phyloP scores from a whole-genome alignment of 2,888 invertebrate genomes.

The Morpho achilles region DNA sequence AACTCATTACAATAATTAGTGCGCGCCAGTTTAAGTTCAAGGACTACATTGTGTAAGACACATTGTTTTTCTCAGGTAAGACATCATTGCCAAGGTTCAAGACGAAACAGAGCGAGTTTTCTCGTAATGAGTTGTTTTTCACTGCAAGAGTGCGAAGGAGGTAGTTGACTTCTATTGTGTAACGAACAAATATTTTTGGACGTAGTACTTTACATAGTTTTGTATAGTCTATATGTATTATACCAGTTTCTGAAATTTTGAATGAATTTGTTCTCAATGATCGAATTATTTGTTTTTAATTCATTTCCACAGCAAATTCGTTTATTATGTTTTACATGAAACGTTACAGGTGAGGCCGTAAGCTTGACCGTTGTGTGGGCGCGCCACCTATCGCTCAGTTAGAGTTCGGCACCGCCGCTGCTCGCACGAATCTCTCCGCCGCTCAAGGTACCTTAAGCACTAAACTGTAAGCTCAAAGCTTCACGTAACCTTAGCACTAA shows the following conservation, averaged over 20 bases:
- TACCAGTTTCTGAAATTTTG: too few species aligned
- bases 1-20: slow-evolving; percentile 36
- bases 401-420: slow-evolving; percentile 71
- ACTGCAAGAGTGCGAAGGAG: neutral
- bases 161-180: neutral
- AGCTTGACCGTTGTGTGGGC: slow-evolving; percentile 53
- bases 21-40: slow-evolving; percentile 59
- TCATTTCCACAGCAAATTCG: neutral
- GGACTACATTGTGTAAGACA: slow-evolving; percentile 37
- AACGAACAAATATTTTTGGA: neutral
- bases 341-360: slow-evolving; percentile 63
- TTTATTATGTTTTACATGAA: slow-evolving; percentile 37
- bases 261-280: too few species aligned
- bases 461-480: slow-evolving; percentile 45
- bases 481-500: slow-evolving; percentile 68
- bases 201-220: too few species aligned
- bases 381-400: slow-evolving; percentile 53
- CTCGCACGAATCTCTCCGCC: slow-evolving; percentile 75
- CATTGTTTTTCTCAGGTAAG: slow-evolving; percentile 52
- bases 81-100: slow-evolving; percentile 6
- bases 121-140: neutral
- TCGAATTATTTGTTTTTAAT: too few species aligned
- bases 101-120: neutral
- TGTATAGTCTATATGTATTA: too few species aligned
- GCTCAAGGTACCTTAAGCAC: slow-evolving; percentile 63